These are phyloP conservation scores for Thymallus thymallus DNA, from an alignment of 2,113 vertebrate genomes.

Conservation along the genomic window DNA sequence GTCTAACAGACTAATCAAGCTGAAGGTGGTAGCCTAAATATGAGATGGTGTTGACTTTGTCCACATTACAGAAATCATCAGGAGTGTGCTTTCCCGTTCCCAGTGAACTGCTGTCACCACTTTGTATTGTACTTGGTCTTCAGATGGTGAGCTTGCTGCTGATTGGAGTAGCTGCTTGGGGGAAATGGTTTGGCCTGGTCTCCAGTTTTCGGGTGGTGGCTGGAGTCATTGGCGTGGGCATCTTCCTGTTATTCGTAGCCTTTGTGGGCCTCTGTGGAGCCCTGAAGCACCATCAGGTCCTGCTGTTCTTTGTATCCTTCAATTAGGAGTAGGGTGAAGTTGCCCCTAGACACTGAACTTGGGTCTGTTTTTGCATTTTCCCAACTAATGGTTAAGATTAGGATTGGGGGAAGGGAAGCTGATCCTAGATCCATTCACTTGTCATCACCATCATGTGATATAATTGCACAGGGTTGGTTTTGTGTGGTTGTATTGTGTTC, in stretches of 20 bases:
- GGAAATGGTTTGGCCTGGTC: slow-evolving; percentile 84
- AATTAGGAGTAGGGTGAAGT: neutral
- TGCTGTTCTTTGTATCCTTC: slow-evolving; percentile 92
- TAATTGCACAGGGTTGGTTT: no score
- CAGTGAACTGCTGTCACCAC: neutral
- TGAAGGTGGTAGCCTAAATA: neutral
- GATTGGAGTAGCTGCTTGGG: slow-evolving; percentile 85
- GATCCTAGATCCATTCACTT: no score
- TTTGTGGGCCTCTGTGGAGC: slow-evolving; percentile 82
- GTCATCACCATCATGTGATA: no score
- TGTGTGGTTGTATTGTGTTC: no score
- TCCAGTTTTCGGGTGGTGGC: slow-evolving; percentile 85
- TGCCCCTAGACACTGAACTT: no score
- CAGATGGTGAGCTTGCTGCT: slow-evolving; percentile 85
- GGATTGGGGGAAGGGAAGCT: no score
- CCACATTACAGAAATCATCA: neutral
- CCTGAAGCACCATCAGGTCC: slow-evolving; percentile 84
- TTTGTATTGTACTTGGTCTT: neutral
- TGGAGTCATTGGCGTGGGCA: slow-evolving; percentile 81
- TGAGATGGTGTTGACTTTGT: neutral
- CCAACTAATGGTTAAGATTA: no score
- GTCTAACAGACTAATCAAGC: no score
- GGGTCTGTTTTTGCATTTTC: no score
- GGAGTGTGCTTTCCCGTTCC: neutral
- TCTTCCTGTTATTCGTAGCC: slow-evolving; percentile 85